Percentiles rank a stretch among this genome's conserved stretches.
phyloP scores from a whole-genome alignment of 2,888 invertebrate genomes.

The Nomada hirtipes region DNA sequence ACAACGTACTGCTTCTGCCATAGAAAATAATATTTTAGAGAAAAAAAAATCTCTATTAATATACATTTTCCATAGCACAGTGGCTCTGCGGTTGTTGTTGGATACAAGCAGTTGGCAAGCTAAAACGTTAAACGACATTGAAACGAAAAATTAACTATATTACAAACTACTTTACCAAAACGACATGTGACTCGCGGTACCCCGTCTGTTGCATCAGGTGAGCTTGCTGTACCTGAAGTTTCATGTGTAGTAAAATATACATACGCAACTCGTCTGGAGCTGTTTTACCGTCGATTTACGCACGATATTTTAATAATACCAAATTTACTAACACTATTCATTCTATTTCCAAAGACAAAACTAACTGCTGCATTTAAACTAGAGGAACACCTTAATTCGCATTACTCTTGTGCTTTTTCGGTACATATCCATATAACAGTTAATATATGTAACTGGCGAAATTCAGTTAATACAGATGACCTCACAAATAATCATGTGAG shows the following conservation, averaged over 20 bases:
- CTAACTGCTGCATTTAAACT: too few relatives aligned
- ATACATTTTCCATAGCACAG: constrained; percentile 41
- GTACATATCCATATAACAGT: background rate
- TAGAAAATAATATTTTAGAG: constrained; percentile 34
- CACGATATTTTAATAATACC: constrained; percentile 21
- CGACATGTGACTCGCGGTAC: constrained; percentile 81
- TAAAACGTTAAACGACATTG: constrained; percentile 69
- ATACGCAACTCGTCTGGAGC: constrained; percentile 37
- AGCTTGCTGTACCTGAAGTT: constrained; percentile 80
- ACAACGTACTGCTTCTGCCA: constrained; percentile 7
- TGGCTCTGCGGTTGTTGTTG: constrained; percentile 61
- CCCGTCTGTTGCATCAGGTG: constrained; percentile 77
- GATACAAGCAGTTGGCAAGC: constrained; percentile 77
- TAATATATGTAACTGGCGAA: constrained; percentile 4
- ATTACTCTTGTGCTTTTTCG: constrained; percentile 10
- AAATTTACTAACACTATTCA: background rate
- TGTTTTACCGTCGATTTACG: constrained; percentile 36
- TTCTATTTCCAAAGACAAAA: too few relatives aligned
- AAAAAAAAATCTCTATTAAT: constrained; percentile 45
- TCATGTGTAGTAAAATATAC: constrained; percentile 68
- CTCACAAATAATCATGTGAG: background rate
- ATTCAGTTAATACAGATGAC: constrained; percentile 17
- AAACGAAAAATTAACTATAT: constrained; percentile 67
- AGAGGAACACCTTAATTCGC: too few relatives aligned
- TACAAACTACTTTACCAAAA: constrained; percentile 82